phyloP scores from a whole-genome alignment of 2,888 invertebrate genomes.

The Cosmorhoe ocellata region DNA sequence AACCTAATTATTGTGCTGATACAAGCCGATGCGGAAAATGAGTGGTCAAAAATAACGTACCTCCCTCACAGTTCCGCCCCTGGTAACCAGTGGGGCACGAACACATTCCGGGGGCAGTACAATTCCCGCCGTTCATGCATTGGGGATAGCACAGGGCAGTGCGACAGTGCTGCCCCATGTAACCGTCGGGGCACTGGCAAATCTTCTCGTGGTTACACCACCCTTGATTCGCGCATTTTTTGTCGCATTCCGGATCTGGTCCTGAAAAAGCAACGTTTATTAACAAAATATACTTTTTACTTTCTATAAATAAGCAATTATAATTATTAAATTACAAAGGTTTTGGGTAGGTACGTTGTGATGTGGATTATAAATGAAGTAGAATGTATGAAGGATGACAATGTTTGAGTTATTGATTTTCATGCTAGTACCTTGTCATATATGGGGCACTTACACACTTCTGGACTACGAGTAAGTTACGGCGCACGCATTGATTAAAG shows the following conservation, averaged over 20 bases:
- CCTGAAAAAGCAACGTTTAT: constrained; percentile 67
- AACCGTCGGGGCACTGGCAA: constrained; percentile 94
- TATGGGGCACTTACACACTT: too few relatives aligned
- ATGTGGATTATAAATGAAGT: too few relatives aligned
- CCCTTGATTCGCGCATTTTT: constrained; percentile 92
- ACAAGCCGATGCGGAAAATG: too few relatives aligned
- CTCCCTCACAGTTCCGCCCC: constrained; percentile 95
- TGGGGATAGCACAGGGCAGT: constrained; percentile 95
- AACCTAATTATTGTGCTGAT: too few relatives aligned
- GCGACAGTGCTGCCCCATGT: constrained; percentile 94
- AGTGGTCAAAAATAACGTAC: constrained; percentile 58
- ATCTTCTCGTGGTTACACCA: constrained; percentile 92
- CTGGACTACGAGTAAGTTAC: too few relatives aligned
- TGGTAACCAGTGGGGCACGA: constrained; percentile 95
- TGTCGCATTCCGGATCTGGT: constrained; percentile 94
- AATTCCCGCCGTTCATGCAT: constrained; percentile 96
- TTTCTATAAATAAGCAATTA: too few relatives aligned
- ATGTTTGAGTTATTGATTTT: too few relatives aligned
- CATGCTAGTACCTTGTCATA: too few relatives aligned
- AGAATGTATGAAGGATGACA: too few relatives aligned
- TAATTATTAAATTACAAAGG: too few relatives aligned
- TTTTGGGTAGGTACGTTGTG: too few relatives aligned
- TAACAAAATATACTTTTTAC: too few relatives aligned
- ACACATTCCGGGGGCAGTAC: constrained; percentile 94
- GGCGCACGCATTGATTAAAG: constrained; percentile 10